Conservation (phyloP, 35 echinoderm and acorn worm species). For the Ophioderma brevispina region DNA sequence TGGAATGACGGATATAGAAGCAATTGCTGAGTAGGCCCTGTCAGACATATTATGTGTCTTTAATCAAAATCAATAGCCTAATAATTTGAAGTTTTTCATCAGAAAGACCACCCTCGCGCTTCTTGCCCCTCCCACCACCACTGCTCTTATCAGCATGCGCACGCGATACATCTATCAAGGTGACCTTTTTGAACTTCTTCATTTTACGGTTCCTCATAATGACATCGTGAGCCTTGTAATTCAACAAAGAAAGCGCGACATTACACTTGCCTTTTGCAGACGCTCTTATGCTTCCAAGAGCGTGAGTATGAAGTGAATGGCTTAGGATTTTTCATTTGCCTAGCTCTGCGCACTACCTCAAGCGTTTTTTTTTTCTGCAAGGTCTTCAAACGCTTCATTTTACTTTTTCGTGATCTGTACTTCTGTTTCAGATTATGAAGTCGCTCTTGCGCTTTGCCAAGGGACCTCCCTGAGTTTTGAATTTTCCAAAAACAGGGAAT, state of each 20-base stretch:
- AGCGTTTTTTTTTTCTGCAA: not conserved
- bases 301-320: not conserved
- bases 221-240: not conserved
- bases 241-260: not conserved
- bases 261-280: not conserved
- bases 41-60: not conserved
- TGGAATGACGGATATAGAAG: not conserved
- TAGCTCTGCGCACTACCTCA: not conserved
- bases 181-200: not conserved
- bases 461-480: not conserved
- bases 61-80: not conserved
- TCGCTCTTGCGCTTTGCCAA: not conserved
- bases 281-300: not conserved
- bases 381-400: not conserved
- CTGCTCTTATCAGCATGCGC: not conserved
- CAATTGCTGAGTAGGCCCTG: not conserved
- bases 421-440: not conserved
- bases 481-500: not conserved
- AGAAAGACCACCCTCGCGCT: not conserved
- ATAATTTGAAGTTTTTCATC: not conserved
- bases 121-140: not conserved
- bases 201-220: not conserved
- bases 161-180: not conserved
- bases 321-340: not conserved
- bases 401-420: not conserved